Base-by-base conservation (phyloP, 1,140 invertebrate genomes). In the Zaprionus vittiger region DNA sequence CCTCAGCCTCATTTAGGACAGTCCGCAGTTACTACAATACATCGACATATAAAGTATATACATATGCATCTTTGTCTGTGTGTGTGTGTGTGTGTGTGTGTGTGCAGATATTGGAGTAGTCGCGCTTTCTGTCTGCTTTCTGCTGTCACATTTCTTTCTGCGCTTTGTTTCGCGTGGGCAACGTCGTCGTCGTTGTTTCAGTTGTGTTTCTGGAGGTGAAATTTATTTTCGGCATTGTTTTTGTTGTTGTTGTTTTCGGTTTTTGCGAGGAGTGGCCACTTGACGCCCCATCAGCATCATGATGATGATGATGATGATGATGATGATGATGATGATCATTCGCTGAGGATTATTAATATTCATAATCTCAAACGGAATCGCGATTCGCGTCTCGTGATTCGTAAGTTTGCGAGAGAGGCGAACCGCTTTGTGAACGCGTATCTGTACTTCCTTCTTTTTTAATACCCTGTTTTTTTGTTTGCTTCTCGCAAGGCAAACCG, bases 81-180 rank as follows among this genome's bases (percentile, higher is more conserved):
- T 28, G 20, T 34, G 15, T 59, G 6, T 75, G 22, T 34, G 20
- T 28, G 24, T 37, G 12, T 59, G 11, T 75, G 22, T 56, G 9
- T 59, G 7, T 71, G 31, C 55, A 31, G 44, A 24, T 61, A 41
- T 57, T 15, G 15, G 26, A 15, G 24, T 69, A 34, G 41, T 47
- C 47, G 47, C 47, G 47, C 47, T 52, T 52, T 52, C 47, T 52
- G 79, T 52, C 47, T 22, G 79, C 83, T 86, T 85, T 85, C 72
- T 83, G 84, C 73, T 87, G 77, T 87, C 84, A 86, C 83, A 86
- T 87, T 87, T 87, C 77, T 89, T 74, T 86, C 62, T 57, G 57
- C 24, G 44, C 38, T 57, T 72, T 44, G 15, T 69, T 79, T 79
- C 44, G 78, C 70, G 66, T 81, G 78, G 70, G 80, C 41, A 52